Conservation (phyloP, 2,113 vertebrate species). For the Meriones unguiculatus region DNA sequence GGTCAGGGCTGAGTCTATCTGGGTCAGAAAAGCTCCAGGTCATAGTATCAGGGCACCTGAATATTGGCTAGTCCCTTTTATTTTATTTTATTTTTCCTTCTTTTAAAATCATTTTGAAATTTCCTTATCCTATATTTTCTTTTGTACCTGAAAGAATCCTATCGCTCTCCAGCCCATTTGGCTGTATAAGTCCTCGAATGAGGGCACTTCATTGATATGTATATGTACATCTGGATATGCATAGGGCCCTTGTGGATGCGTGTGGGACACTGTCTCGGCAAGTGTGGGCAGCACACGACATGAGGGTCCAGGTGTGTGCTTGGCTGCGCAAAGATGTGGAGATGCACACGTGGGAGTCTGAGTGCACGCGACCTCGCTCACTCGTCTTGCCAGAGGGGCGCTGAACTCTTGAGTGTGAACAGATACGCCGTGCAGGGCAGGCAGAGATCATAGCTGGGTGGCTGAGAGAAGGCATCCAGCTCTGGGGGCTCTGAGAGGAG, state of each 20-base stretch:
- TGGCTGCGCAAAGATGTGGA: not conserved
- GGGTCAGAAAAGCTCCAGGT: not conserved
- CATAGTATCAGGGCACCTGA: conserved; percentile 65
- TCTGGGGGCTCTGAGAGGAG: conserved; percentile 80
- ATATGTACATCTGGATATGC: not conserved
- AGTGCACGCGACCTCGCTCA: not conserved
- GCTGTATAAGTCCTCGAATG: not conserved
- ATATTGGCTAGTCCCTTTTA: conserved; percentile 66
- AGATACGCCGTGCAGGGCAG: conserved; percentile 83
- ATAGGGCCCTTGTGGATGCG: not conserved
- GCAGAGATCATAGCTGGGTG: conserved; percentile 80
- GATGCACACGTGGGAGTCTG: accelerated
- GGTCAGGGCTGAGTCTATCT: not conserved
- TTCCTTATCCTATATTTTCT: conserved; percentile 77
- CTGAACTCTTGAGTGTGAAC: conserved; percentile 86
- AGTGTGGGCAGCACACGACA: not conserved
- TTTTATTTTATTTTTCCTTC: not conserved
- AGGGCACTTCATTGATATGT: not conserved
- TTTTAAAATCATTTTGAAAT: conserved; percentile 73
- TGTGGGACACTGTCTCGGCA: not conserved
- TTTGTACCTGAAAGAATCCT: conserved; percentile 67
- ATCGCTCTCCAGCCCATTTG: not conserved
- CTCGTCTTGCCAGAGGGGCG: conserved; percentile 78
- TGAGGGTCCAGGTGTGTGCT: not conserved
- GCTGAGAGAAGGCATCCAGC: conserved; percentile 82